Evolutionary conservation across 2,113 vertebrate species (phyloP).

Genomic region (Orcinus orca): DNA sequence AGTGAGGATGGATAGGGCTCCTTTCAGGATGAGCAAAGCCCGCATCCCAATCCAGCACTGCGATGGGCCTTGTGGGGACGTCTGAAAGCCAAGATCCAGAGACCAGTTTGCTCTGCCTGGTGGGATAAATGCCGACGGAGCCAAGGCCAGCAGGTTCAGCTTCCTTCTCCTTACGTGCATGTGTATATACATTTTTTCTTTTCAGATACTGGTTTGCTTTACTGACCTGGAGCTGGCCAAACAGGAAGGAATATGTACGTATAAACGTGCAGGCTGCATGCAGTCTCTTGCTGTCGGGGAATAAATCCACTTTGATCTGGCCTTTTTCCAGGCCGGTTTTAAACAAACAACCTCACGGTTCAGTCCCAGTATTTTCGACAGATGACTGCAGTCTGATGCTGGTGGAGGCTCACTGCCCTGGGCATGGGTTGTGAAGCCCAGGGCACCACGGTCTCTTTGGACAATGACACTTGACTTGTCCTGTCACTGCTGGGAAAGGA

Average conservation of each 20-base stretch:
- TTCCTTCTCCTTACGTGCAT: rapidly evolving
- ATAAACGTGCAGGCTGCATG: neutral
- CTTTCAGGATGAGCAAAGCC: neutral
- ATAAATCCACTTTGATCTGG: neutral
- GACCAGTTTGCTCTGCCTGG: neutral
- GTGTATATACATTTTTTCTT: neutral
- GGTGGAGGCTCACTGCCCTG: rapidly evolving
- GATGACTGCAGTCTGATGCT: neutral
- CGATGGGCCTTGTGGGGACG: neutral
- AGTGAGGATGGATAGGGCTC: neutral
- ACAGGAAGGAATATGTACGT: neutral
- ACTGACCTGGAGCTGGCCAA: neutral
- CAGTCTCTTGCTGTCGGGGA: neutral
- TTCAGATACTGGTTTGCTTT: neutral
- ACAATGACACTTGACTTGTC: rapidly evolving
- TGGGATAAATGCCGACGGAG: neutral
- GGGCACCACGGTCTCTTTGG: rapidly evolving
- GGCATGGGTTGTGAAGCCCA: rapidly evolving
- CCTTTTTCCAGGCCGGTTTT: neutral
- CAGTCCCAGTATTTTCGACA: neutral
- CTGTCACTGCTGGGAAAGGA: neutral
- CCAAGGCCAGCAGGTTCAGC: neutral
- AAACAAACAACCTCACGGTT: neutral
- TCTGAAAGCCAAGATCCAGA: neutral
- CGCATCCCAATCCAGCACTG: no score